Percentiles rank a stretch among this genome's conserved stretches.
Evolutionary conservation across 2,888 invertebrate genomes (phyloP).

Genomic region (Ormyrus pomaceus): DNA sequence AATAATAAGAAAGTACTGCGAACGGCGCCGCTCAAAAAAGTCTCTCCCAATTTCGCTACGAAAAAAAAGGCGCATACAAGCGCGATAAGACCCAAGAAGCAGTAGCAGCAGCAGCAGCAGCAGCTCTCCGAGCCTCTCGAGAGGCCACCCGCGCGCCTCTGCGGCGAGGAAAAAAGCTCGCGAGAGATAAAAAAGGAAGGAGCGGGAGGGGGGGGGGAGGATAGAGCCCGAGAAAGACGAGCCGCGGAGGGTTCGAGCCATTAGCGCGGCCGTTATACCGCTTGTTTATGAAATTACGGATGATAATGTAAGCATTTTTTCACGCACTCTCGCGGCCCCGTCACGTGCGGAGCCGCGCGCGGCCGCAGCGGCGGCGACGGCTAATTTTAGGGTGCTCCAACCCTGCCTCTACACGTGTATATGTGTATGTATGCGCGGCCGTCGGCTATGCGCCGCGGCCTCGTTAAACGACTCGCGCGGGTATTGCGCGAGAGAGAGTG

Average conservation of each 20-base stretch:
- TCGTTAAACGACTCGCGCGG: constrained; percentile 15
- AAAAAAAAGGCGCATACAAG: background rate
- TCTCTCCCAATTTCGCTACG: background rate
- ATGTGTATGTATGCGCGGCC: background rate
- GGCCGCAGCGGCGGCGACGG: constrained; percentile 63
- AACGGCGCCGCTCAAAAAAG: too few species aligned
- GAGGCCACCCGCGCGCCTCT: constrained; percentile 71
- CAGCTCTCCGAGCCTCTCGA: background rate
- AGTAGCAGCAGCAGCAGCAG: too few species aligned
- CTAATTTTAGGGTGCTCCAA: constrained; percentile 75
- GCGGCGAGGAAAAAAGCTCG: background rate
- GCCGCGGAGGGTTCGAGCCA: constrained; percentile 46
- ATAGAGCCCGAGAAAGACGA: background rate
- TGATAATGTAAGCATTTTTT: constrained; percentile 76
- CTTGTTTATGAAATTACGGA: constrained; percentile 75
- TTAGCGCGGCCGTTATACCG: constrained; percentile 55
- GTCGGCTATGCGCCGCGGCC: constrained; percentile 12
- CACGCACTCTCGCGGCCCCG: constrained; percentile 66
- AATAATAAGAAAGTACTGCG: too few species aligned
- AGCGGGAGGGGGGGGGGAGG: background rate
- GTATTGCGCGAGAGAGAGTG: background rate
- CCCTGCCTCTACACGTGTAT: constrained; percentile 57
- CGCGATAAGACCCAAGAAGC: background rate
- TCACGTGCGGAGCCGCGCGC: constrained; percentile 56
- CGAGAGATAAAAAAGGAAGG: constrained; percentile 11